Conservation (phyloP, 2,113 vertebrate genomes). For the Uria aalge region DNA sequence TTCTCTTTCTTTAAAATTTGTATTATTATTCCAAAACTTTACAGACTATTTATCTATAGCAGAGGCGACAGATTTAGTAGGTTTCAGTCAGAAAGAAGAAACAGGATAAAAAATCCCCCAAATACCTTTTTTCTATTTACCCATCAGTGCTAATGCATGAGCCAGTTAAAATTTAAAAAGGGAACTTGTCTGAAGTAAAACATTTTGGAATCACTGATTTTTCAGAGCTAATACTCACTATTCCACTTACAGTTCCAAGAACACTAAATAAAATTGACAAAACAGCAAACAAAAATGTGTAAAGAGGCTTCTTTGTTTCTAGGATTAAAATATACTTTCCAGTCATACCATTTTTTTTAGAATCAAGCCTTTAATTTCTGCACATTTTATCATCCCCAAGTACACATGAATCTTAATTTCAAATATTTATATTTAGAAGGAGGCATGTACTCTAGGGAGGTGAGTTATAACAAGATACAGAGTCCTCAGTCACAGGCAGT, state of each 20-base stretch:
- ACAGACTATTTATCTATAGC: background rate
- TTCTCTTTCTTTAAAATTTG: no score
- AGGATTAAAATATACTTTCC: background rate
- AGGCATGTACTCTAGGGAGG: background rate
- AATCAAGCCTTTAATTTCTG: background rate
- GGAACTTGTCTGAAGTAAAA: background rate
- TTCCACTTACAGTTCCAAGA: background rate
- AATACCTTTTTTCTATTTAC: background rate
- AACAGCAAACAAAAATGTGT: background rate
- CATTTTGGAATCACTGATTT: background rate
- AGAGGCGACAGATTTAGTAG: background rate
- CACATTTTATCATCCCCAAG: background rate
- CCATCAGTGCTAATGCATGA: background rate
- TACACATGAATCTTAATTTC: background rate
- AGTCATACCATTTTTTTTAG: background rate
- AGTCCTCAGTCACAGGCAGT: conserved; percentile 39
- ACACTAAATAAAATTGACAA: background rate
- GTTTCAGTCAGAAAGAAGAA: background rate
- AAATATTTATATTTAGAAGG: conserved; percentile 39
- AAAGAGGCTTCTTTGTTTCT: background rate
- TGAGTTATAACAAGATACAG: background rate
- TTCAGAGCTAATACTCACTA: background rate
- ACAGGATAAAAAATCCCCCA: background rate
- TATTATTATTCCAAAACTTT: background rate
- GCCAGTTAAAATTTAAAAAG: background rate